Evolutionary conservation across 2,888 invertebrate genomes (phyloP).

Genomic region (Smittia sp.): DNA sequence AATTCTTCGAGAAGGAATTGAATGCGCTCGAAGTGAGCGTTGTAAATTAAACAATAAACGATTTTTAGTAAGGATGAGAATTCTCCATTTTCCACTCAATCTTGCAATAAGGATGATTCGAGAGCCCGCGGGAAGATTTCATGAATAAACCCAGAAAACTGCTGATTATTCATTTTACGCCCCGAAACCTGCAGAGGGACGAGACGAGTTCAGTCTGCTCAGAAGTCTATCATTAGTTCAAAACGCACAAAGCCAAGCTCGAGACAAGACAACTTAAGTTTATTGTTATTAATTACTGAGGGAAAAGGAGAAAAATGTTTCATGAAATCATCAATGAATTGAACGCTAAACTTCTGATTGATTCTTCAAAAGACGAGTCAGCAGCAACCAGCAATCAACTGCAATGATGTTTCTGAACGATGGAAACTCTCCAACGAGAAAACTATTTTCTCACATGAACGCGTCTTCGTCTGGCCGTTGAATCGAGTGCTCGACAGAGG

Average conservation of each 20-base stretch:
- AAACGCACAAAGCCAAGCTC: background rate
- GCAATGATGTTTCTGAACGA: constrained; percentile 14
- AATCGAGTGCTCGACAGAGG: background rate
- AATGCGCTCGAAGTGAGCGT: constrained; percentile 1
- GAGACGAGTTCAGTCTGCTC: background rate
- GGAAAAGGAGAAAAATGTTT: constrained; percentile 26
- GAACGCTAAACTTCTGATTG: constrained; percentile 31
- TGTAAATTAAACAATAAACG: constrained; percentile 30
- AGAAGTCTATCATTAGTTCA: background rate
- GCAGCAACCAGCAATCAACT: constrained; percentile 33
- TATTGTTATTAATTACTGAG: constrained; percentile 15
- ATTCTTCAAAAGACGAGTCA: background rate
- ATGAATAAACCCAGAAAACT: constrained; percentile 2
- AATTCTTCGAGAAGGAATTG: background rate
- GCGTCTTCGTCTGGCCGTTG: background rate
- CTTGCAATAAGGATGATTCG: background rate
- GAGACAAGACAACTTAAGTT: background rate
- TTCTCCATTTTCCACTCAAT: background rate
- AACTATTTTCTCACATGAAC: background rate
- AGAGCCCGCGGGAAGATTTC: background rate
- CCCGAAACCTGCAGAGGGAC: constrained; percentile 8
- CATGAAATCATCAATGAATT: constrained; percentile 22
- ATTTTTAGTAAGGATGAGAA: too few relatives aligned
- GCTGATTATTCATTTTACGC: background rate
- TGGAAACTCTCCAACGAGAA: constrained; percentile 2